phyloP scores from a whole-genome alignment of 2,797 vertebrate genomes.

The Gastrophryne carolinensis region DNA sequence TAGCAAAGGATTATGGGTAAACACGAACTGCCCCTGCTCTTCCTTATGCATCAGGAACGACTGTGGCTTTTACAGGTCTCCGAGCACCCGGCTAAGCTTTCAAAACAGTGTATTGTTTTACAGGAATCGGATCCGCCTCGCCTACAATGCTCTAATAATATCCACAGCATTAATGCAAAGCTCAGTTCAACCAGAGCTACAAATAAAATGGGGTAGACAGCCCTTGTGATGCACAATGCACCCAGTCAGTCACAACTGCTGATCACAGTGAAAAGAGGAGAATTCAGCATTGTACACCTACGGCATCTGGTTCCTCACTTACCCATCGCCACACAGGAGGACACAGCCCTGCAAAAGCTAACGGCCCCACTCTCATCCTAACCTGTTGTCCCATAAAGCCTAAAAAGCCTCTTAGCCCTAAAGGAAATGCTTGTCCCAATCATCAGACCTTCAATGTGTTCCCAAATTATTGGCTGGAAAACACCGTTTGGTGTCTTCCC shows the following conservation, averaged over 20 bases:
- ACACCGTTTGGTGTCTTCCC: too few relatives aligned
- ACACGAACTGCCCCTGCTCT: slow-evolving; percentile 53
- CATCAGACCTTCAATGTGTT: too few relatives aligned
- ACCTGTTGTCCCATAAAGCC: too few relatives aligned
- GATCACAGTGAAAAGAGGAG: slow-evolving; percentile 51
- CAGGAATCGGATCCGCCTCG: slow-evolving; percentile 58
- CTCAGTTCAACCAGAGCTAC: slow-evolving; percentile 60
- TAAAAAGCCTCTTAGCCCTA: too few relatives aligned
- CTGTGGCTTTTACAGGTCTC: slow-evolving; percentile 52
- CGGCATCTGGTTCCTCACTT: slow-evolving; percentile 33
- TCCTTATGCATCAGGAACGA: slow-evolving; percentile 59
- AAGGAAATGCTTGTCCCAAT: too few relatives aligned
- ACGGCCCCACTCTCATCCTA: too few relatives aligned
- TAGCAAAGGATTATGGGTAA: not conserved
- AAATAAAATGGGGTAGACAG: slow-evolving; percentile 56
- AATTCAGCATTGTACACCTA: slow-evolving; percentile 52
- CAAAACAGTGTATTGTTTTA: slow-evolving; percentile 61
- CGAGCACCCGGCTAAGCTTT: slow-evolving; percentile 58
- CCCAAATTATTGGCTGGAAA: too few relatives aligned
- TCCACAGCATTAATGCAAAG: slow-evolving; percentile 64
- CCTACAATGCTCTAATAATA: slow-evolving; percentile 69
- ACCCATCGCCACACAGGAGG: not conserved
- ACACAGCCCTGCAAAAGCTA: not conserved
- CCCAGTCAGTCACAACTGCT: slow-evolving; percentile 57
- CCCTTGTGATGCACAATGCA: slow-evolving; percentile 60